Base-by-base conservation (phyloP, 92 coral and sea anemone species). In the Heliopora coerulea region DNA sequence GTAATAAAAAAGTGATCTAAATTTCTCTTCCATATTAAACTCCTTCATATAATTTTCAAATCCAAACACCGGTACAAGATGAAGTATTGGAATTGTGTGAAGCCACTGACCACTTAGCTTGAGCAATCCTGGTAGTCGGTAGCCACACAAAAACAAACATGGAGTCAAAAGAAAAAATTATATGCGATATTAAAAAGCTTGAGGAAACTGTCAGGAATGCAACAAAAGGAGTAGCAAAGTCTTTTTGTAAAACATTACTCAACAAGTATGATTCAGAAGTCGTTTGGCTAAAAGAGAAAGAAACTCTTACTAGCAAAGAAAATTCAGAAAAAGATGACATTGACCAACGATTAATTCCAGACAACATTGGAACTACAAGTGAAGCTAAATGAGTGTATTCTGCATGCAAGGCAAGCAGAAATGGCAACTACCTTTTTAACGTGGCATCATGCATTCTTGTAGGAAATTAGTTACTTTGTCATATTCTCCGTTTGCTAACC, bases 351-450 rank as follows among this genome's bases (percentile, higher is more conserved):
- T 46, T 46, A n/a, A 46, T 46, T 46, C 52, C 52, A 6, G 52
- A 46, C 7, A n/a, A 46, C 15, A 46, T 46, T n/a, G 52, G 15
- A 46, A n/a, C n/a, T n/a, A n/a, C n/a, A 46, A 46, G 12, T 8
- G 10, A 2, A 46, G 15, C 14, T 46, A 63, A 63, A 25, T 26
- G 49, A 7, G 17, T 21, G 20, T 64, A 37, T 41, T 1, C 80
- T 54, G 85, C 86, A 30, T 78, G 79, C 54, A 54, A 72, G 62
- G 39, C 80, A 41, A 80, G 54, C 20, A 65, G 28, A 32, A 76
- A 78, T 78, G 86, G 81, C 26, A 73, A 81, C 54, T 80, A 79
- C 42, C 72, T 81, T 30, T 81, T 24, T 56, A 85, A 81, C 49
- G 72, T 83, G 33, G 74, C 73, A 15, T 80, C 79, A 20, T 49